These are phyloP conservation scores for Eulemur macaco DNA, from an alignment of 2,113 vertebrate genomes.

Conservation along the genomic window DNA sequence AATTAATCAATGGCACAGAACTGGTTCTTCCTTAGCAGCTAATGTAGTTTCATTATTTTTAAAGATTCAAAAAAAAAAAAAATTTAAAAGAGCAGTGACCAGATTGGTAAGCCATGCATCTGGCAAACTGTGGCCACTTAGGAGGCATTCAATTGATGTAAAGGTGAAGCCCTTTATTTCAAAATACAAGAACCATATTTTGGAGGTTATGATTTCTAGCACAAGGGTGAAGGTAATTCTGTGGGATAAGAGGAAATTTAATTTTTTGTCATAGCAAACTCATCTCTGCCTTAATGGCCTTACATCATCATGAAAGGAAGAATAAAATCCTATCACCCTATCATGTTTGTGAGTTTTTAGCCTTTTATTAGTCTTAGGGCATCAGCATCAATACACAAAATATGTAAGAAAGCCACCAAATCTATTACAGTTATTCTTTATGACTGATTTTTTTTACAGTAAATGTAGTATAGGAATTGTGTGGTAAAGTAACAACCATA, in stretches of 20 bases:
- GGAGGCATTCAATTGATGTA: conserved; percentile 78
- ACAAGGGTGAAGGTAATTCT: conserved; percentile 21
- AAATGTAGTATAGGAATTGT: background rate
- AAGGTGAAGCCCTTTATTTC: conserved; percentile 76
- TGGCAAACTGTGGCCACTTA: conserved; percentile 74
- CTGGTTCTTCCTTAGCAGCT: conserved; percentile 59
- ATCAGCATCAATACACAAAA: background rate
- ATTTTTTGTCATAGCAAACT: background rate
- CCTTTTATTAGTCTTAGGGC: background rate
- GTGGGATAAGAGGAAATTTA: conserved; percentile 11
- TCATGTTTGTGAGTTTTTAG: background rate
- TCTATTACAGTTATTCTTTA: background rate
- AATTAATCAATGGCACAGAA: conserved; percentile 71
- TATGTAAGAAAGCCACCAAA: background rate
- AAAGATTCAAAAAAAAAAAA: conserved; percentile 17
- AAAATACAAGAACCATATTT: conserved; percentile 48
- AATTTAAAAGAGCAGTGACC: conserved; percentile 13
- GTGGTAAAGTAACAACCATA: background rate
- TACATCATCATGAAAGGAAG: background rate
- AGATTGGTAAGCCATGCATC: conserved; percentile 75
- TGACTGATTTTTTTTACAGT: background rate
- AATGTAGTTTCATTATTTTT: conserved; percentile 37
- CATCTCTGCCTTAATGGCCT: background rate
- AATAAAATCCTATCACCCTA: background rate
- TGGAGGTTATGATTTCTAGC: conserved; percentile 55